Base-by-base conservation (phyloP, 2,113 vertebrate species). In the Datnioides undecimradiatus region DNA sequence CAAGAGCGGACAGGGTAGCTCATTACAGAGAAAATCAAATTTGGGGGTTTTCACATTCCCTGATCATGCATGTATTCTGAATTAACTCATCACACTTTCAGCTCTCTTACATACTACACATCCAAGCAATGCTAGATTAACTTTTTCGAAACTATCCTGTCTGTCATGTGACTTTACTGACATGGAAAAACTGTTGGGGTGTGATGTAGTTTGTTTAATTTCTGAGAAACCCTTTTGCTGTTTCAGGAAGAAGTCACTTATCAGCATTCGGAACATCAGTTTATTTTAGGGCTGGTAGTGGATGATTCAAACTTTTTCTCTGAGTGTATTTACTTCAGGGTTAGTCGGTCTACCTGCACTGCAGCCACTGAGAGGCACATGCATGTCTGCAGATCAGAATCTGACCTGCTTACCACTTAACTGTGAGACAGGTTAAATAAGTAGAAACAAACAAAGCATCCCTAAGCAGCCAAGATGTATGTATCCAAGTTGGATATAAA, bases 391-490 rank as follows among this genome's bases (percentile, higher is more conserved):
- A 51, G 36, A 60, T 27, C 27, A 14, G 12, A 45, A 49, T 27
- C 27, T 58, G 48, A 70, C 19, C 23, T 4, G 3, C n/a, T 40
- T 54, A 6, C 12, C 33, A 40, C 34, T 73, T 31, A 58, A 46
- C 23, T n/a, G 43, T 1, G 0, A 14, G 36, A 31, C n/a, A 68
- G 25, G 21, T 36, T 55, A 52, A 66, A 64, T 31, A 71, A 55
- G 48, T 5, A 62, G 45, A 76, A 74, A 70, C 45, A 76, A 69
- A 67, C 33, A 48, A 72, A 60, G 64, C 45, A 76, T 60, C 79
- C 76, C 60, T 6, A 17, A 9, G 62, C 38, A 59, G 38, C 52
- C 62, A 64, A 71, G 54, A 62, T 48, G 23, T 33, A 40, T 6
- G 4, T 70, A n/a, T 13, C 43, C 49, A 23, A 31, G 34, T 66